phyloP scores from a whole-genome alignment of 1,140 invertebrate genomes.

The Mya arenaria region DNA sequence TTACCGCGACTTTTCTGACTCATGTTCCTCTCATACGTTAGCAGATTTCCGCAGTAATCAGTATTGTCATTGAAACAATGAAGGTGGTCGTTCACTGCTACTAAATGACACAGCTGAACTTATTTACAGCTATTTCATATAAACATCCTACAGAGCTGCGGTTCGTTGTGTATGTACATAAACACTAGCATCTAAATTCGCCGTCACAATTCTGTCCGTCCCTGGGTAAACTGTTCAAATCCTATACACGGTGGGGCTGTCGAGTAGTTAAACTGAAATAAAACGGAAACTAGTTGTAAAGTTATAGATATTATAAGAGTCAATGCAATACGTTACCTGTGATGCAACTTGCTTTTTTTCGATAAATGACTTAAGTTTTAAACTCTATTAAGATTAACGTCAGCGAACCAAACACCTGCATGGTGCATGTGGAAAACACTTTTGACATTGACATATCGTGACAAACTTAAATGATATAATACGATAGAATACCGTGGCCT shows the following conservation, averaged over 20 bases:
- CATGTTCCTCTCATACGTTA: no score
- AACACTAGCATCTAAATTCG: not conserved
- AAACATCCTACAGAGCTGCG: not conserved
- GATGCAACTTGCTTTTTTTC: not conserved
- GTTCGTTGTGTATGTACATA: not conserved
- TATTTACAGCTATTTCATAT: no score
- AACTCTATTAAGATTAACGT: not conserved
- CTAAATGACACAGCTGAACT: no score
- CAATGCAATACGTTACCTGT: not conserved
- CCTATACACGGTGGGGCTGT: constrained; percentile 42
- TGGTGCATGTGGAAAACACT: no score
- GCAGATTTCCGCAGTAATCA: no score
- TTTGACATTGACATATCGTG: no score
- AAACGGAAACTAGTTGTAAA: not conserved
- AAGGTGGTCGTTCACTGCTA: no score
- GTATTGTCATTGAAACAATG: no score
- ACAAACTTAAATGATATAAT: no score
- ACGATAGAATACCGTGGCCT: constrained; percentile 52
- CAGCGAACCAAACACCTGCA: no score
- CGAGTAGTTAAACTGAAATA: constrained; percentile 46
- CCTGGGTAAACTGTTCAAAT: constrained; percentile 52
- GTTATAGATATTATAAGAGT: not conserved
- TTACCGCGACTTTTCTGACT: no score
- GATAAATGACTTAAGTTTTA: not conserved
- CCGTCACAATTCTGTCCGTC: constrained; percentile 40